Evolutionary conservation across 2,888 invertebrate species (phyloP), one percentile per base, ranked within the genome.

Genomic region (Ecliptopera silaceata): DNA sequence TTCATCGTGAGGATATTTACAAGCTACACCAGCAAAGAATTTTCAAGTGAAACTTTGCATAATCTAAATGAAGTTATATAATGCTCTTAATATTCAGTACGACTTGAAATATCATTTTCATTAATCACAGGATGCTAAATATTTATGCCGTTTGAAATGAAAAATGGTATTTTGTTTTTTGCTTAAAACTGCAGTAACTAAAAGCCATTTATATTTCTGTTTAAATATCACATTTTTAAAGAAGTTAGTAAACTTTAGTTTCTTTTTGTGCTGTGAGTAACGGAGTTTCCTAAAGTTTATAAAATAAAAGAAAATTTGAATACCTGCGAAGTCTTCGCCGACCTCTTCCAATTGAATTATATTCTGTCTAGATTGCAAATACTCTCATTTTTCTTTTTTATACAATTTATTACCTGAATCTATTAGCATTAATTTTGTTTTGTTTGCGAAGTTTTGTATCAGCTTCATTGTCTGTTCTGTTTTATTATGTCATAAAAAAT

Each of bases 301-400:
- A 66, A 75, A 70, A 76, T 70, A 75, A 76, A 80, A 78, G 47
- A 82, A 82, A 81, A 80, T 79, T 80, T 80, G 71, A 81, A 74
- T 76, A 74, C 61, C 61, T 69, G 66, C 63, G 64, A 44, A 74
- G 68, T 62, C 67, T 65, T 41, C 50, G 57, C 58, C 69, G 68
- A 70, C 71, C 69, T 67, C 63, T 52, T 56, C 54, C 57, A 75
- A 80, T 83, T 79, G 72, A 81, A 81, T 84, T 80, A 78, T 73
- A 68, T 68, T 55, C 59, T 64, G 66, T 74, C 70, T 73, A 78
- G 80, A 82, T 80, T 81, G 73, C 73, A 79, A 79, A 83, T 82
- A 77, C 74, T 62, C 70, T 74, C 71, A 72, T 77, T 80, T 68
- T 55, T 55, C 64, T 70, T 47, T 34, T 55, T 52, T 51, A 34